Percentiles rank a stretch among this genome's conserved stretches.
Evolutionary conservation across 2,797 vertebrate genomes (phyloP).

Genomic region (Masticophis lateralis): DNA sequence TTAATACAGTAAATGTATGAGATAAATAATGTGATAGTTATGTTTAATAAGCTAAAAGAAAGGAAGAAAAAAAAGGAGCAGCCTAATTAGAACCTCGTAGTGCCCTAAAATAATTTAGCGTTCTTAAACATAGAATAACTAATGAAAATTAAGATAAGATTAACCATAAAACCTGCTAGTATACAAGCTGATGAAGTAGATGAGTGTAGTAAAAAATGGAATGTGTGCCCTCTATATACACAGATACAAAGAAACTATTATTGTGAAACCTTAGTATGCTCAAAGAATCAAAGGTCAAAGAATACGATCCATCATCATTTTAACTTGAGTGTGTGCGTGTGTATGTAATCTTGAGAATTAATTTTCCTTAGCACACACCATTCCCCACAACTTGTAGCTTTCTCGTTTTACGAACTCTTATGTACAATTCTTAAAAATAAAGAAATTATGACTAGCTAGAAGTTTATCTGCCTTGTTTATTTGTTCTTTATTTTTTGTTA

Average conservation of each 20-base stretch:
- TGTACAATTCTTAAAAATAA: background rate
- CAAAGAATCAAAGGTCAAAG: background rate
- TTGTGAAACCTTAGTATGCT: background rate
- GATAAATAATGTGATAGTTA: background rate
- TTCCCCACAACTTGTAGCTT: background rate
- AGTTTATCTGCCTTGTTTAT: background rate
- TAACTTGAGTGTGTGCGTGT: background rate
- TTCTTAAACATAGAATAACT: background rate
- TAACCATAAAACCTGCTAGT: background rate
- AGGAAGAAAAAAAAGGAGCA: background rate
- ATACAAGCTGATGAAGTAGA: background rate
- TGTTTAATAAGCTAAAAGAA: background rate
- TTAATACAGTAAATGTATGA: background rate
- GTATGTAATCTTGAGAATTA: background rate
- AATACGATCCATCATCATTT: background rate
- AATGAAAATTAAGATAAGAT: background rate
- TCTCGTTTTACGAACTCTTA: background rate
- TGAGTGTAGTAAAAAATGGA: background rate
- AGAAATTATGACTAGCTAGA: background rate
- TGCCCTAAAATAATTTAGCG: background rate
- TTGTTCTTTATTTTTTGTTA: background rate
- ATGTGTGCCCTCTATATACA: background rate
- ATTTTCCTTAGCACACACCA: background rate
- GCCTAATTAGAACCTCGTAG: background rate
- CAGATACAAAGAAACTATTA: background rate